Evolutionary conservation across 2,888 invertebrate genomes (phyloP), one percentile per base, ranked within the genome.

Genomic region (Atethmia centrago): DNA sequence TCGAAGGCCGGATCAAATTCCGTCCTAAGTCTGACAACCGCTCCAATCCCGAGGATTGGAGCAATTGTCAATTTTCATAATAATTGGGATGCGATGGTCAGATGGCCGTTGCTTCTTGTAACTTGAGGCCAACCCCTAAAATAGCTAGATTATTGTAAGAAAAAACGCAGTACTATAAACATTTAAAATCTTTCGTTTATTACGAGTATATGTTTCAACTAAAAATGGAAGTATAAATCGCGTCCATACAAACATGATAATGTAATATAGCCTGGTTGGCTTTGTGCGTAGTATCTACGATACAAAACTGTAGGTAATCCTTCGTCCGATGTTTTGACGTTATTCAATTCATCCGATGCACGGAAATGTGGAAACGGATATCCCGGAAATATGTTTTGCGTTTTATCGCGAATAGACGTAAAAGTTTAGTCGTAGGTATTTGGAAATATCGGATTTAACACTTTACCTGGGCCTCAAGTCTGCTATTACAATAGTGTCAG

Each of bases 311-410:
- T 69, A 51, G n/a, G 31, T 31, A 61, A 56, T 53, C 69, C 61
- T 40, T 65, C 55, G 7, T 53, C 19, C 51, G 51, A 65, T 53
- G 56, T 65, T 74, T 65, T 77, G 51, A 61, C 65, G 61, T 70
- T 81, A 81, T 81, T 76, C 82, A 76, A 70, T 82, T 53, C 47
- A 67, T 53, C 19, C 53, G 40, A 53, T 42, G n/a, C 36, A 40
- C 53, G 77, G 76, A 69, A 79, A 82, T 62, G 3, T 65, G 59
- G 66, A 53, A 69, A 19, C 56, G 63, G 68, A 67, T 76, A 58
- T 16, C 63, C 40, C 47, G 76, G 68, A 78, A 80, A 78, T 80
- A 75, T 56, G 66, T 66, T 74, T 75, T 66, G 55, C 55, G 7
- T 78, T 66, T 78, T 61, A 78, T 75, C 76, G 40, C 36, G 45